Evolutionary conservation across 2,888 invertebrate genomes (phyloP).

Genomic region (Digitonthophagus gazella): DNA sequence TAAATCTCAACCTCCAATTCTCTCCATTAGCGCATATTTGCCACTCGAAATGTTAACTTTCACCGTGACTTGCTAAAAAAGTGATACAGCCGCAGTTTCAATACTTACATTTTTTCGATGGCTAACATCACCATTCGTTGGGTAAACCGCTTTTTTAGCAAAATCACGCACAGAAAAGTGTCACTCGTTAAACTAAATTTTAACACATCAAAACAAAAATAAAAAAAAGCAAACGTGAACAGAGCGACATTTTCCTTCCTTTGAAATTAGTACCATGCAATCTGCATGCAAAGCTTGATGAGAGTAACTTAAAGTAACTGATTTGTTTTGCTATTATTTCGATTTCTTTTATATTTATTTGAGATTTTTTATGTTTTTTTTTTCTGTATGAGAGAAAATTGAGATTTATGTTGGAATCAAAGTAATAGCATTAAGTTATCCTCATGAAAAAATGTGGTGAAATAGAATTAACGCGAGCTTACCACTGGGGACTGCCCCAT

Average conservation of each 20-base stretch:
- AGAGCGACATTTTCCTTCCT: slow-evolving; percentile 25
- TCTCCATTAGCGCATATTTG: slow-evolving; percentile 43
- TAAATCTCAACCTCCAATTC: slow-evolving; percentile 32
- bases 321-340: slow-evolving; percentile 20
- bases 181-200: slow-evolving; percentile 15
- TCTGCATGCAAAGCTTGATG: slow-evolving; percentile 33
- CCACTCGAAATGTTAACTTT: slow-evolving; percentile 34
- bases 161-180: slow-evolving; percentile 34
- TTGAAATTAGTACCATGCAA: slow-evolving; percentile 40
- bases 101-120: slow-evolving; percentile 25
- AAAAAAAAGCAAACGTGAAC: slow-evolving; percentile 20
- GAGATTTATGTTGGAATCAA: slow-evolving; percentile 29
- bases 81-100: slow-evolving; percentile 11
- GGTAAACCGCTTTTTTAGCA: slow-evolving; percentile 9
- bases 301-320: slow-evolving; percentile 29
- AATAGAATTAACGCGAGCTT: slow-evolving; percentile 44
- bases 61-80: slow-evolving; percentile 24
- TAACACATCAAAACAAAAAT: slow-evolving; percentile 19
- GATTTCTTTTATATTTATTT: background rate
- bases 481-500: slow-evolving; percentile 50
- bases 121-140: slow-evolving; percentile 6
- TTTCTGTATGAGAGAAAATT: background rate
- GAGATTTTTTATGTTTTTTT: background rate
- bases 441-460: slow-evolving; percentile 28
- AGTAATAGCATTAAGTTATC: slow-evolving; percentile 44